phyloP scores from a whole-genome alignment of 2,113 vertebrate genomes.

The Platichthys flesus region DNA sequence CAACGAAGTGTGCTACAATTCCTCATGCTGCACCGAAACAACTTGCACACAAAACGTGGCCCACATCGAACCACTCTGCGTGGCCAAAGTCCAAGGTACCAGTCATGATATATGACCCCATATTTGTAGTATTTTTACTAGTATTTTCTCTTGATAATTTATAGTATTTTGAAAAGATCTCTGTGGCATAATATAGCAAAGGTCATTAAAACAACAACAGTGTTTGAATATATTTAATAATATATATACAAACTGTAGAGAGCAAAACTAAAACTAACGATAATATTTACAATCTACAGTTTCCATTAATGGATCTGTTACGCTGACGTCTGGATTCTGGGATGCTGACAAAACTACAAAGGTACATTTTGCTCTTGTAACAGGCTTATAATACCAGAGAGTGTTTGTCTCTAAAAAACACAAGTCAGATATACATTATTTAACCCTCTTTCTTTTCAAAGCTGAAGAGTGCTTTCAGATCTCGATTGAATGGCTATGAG shows the following conservation, averaged over 20 bases:
- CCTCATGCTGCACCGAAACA: conserved; percentile 51
- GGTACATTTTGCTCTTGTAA: conserved; percentile 1
- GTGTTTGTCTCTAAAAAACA: neutral
- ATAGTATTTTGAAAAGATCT: neutral
- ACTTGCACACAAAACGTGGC: conserved; percentile 58
- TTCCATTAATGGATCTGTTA: conserved; percentile 38
- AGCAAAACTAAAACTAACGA: neutral
- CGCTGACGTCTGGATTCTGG: rapidly evolving
- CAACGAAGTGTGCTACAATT: conserved; percentile 60
- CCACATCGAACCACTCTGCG: conserved; percentile 53
- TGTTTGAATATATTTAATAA: neutral
- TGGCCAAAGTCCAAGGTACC: conserved; percentile 60
- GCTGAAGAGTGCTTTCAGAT: neutral
- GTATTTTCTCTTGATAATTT: neutral
- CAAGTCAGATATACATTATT: neutral
- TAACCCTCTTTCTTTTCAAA: conserved; percentile 40
- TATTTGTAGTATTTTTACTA: neutral
- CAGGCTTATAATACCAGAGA: neutral
- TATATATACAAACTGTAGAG: too few species aligned
- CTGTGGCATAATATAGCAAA: neutral
- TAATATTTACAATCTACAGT: conserved; percentile 54
- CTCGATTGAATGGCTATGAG: conserved; percentile 51
- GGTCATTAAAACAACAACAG: neutral
- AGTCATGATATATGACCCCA: neutral
- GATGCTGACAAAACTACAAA: rapidly evolving